Percentiles rank a stretch among this genome's conserved stretches.
These are phyloP conservation scores for Tetheella fluctuosa DNA, from an alignment of 2,888 invertebrate genomes.

Conservation along the genomic window DNA sequence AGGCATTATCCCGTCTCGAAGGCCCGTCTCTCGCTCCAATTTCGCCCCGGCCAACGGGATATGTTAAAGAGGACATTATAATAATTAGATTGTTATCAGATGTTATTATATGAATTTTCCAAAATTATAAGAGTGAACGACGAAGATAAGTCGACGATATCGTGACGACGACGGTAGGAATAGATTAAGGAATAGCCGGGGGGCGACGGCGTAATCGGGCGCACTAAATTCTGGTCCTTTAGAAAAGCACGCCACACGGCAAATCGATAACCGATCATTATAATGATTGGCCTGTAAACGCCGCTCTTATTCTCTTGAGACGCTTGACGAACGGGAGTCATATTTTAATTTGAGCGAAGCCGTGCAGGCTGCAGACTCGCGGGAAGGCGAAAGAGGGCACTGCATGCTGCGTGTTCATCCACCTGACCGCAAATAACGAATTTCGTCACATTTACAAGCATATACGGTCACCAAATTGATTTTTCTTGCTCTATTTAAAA, in stretches of 20 bases:
- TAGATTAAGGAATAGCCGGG: constrained; percentile 75
- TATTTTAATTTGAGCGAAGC: constrained; percentile 55
- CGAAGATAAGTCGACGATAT: constrained; percentile 77
- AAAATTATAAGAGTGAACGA: constrained; percentile 79
- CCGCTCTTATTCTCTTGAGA: constrained; percentile 65
- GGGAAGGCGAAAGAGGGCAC: constrained; percentile 25
- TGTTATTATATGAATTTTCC: constrained; percentile 81
- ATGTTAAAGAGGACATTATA: constrained; percentile 83
- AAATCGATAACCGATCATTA: constrained; percentile 83
- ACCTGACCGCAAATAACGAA: constrained; percentile 35
- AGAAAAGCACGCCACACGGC: constrained; percentile 75
- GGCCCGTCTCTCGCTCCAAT: constrained; percentile 69
- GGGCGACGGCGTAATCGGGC: constrained; percentile 70
- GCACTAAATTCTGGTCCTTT: constrained; percentile 77
- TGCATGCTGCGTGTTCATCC: constrained; percentile 21
- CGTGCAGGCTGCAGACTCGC: constrained; percentile 17
- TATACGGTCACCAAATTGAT: background rate
- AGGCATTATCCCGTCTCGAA: constrained; percentile 72
- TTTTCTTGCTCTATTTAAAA: background rate
- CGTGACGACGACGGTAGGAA: constrained; percentile 79
- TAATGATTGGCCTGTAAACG: constrained; percentile 80
- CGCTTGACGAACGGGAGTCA: constrained; percentile 77
- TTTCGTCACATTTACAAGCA: constrained; percentile 32
- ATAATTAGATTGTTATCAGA: constrained; percentile 84
- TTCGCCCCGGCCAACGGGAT: constrained; percentile 72